Evolutionary conservation across 2,888 invertebrate genomes (phyloP).

Genomic region (Amphiduros pacificus): DNA sequence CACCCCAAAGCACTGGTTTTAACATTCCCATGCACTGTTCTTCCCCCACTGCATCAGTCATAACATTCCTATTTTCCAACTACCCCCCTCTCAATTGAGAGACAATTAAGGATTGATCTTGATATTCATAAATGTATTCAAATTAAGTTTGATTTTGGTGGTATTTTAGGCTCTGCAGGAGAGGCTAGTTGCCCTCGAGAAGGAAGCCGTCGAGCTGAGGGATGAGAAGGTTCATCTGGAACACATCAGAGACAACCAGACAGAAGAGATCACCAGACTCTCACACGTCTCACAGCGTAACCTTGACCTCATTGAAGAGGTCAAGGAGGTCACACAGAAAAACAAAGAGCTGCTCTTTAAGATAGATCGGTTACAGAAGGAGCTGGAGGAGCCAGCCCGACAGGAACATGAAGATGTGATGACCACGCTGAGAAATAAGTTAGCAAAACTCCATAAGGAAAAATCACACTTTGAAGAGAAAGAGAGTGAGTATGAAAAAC

Average conservation of each 20-base stretch:
- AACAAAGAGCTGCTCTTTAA: constrained; percentile 39
- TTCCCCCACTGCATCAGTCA: too few species aligned
- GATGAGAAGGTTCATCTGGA: constrained; percentile 33
- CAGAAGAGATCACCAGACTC: constrained; percentile 32
- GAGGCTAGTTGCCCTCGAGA: constrained; percentile 28
- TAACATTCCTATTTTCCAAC: too few species aligned
- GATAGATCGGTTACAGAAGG: constrained; percentile 24
- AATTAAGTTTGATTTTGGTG: too few species aligned
- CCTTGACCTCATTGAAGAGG: constrained; percentile 32
- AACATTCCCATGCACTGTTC: too few species aligned
- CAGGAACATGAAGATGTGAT: constrained; percentile 37
- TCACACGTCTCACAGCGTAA: constrained; percentile 34
- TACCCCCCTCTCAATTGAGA: too few species aligned
- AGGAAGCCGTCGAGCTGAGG: constrained; percentile 30
- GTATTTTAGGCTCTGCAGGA: constrained; percentile 9
- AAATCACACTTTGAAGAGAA: constrained; percentile 16
- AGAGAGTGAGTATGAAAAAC: constrained; percentile 28
- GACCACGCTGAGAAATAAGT: constrained; percentile 31
- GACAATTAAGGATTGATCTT: too few species aligned
- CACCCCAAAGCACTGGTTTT: too few species aligned
- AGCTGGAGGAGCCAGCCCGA: constrained; percentile 33
- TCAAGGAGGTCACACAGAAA: constrained; percentile 40
- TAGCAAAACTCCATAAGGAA: constrained; percentile 35
- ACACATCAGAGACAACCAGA: constrained; percentile 13
- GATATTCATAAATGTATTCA: too few species aligned